Evolutionary conservation across 1,140 invertebrate species (phyloP), one percentile per base, ranked within the genome.

Genomic region (Papilio glaucus): DNA sequence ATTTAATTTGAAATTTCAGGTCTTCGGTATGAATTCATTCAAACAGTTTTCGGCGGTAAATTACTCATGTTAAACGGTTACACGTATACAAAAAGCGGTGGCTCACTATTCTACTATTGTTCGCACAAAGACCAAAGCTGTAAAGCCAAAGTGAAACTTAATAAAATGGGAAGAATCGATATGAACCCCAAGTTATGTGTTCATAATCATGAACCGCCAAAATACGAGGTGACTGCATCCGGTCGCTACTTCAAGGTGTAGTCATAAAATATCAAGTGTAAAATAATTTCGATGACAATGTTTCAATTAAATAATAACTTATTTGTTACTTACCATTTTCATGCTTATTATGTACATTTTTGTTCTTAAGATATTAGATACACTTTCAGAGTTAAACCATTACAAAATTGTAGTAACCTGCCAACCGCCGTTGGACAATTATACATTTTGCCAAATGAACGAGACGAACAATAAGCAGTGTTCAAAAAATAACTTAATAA

Each of bases 21-120:
- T 18, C 4, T 37, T 33, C 7, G 39, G n/a, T 21, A 63, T 63
- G 6, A 62, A 53, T 63, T 71, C 15, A 70, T 76, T 61, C 8
- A 53, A 41, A 80, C 71, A 0, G 9, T n/a, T n/a, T 45, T 72
- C 37, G 80, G 78, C 9, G 74, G 68, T 2, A 45, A 71, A 21
- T 37, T 84, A 13, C 72, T 85, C 0, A 83, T 86, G 81, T 62
- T 76, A 0, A 70, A 83, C n/a, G 74, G 67, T 0, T 86, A 82
- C n/a, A 85, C 83, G 0, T 85, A 75, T 57, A 78, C 81, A 0
- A 80, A 78, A 33, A 70, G 82, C 18, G 77, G 62, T 33, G 13
- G 21, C 9, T 57, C 45, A 0, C 26, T 57, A n/a, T 68, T 68
- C 37, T 84, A 78, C 38, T 84, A 82, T 33, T 82, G 80, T 15